A percentile compares a stretch with the other conserved stretches of the same genome.
These are phyloP conservation scores for Amblyraja radiata DNA, from an alignment of 2,797 vertebrate genomes.

Conservation along the genomic window DNA sequence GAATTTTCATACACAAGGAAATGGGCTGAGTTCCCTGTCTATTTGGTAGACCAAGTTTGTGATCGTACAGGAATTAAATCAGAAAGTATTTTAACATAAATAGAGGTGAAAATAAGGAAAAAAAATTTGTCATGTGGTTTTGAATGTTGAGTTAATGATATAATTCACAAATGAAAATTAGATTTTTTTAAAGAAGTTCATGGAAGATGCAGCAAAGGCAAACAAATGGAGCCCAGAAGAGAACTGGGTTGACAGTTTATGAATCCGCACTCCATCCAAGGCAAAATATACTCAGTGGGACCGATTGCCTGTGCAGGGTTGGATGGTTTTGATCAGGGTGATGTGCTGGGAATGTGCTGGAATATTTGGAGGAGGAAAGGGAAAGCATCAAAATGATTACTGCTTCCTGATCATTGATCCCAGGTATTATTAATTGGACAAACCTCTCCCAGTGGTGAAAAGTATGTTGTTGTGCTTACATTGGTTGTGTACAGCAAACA, in stretches of 20 bases:
- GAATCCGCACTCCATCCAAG: not conserved
- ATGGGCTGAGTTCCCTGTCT: not conserved
- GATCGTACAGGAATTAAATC: not conserved
- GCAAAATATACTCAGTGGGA: not conserved
- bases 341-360: not conserved
- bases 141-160: not conserved
- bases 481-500: not conserved
- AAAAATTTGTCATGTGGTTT: not conserved
- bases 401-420: not conserved
- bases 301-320: not conserved
- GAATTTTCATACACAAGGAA: not conserved
- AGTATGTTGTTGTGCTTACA: not conserved
- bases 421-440: not conserved
- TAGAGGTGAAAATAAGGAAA: not conserved
- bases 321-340: not conserved
- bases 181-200: not conserved
- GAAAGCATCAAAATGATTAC: not conserved
- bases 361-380: not conserved
- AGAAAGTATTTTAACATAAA: not conserved
- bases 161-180: not conserved
- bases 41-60: not conserved
- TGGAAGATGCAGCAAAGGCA: not conserved
- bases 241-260: not conserved
- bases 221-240: not conserved
- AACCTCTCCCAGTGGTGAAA: not conserved